Conservation (phyloP, 2,888 invertebrate genomes). For the Synanthedon tipuliformis region DNA sequence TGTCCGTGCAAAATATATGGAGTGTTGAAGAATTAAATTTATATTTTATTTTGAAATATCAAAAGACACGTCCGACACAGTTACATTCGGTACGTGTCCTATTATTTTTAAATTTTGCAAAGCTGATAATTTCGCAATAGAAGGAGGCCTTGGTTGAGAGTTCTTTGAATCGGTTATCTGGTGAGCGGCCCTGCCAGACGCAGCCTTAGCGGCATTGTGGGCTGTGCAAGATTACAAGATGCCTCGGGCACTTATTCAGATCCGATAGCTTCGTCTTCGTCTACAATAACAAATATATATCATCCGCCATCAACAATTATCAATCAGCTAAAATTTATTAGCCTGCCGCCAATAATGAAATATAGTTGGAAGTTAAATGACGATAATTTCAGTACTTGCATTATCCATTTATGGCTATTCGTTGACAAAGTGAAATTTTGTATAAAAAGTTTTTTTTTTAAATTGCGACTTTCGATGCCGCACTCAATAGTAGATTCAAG, state of each 20-base stretch:
- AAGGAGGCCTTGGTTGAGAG: conserved; percentile 24
- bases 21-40: conserved; percentile 4
- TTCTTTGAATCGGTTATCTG: conserved; percentile 9
- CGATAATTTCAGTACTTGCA: too few relatives aligned
- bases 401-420: too few relatives aligned
- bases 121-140: conserved; percentile 35
- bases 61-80: conserved; percentile 24
- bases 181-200: conserved; percentile 10
- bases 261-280: neutral
- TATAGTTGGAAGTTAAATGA: too few relatives aligned
- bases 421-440: too few relatives aligned
- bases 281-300: conserved; percentile 9
- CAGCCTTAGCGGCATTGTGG: too few relatives aligned
- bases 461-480: too few relatives aligned
- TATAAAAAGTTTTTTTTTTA: too few relatives aligned
- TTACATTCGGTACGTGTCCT: conserved; percentile 35
- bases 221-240: too few relatives aligned
- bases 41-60: conserved; percentile 21
- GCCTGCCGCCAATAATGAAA: conserved; percentile 6
- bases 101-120: conserved; percentile 41
- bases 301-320: conserved; percentile 17
- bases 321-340: conserved; percentile 24
- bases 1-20: neutral
- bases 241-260: conserved; percentile 1
- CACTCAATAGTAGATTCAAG: too few relatives aligned